Evolutionary conservation across 2,797 vertebrate species (phyloP).

Genomic region (Podargus strigoides): DNA sequence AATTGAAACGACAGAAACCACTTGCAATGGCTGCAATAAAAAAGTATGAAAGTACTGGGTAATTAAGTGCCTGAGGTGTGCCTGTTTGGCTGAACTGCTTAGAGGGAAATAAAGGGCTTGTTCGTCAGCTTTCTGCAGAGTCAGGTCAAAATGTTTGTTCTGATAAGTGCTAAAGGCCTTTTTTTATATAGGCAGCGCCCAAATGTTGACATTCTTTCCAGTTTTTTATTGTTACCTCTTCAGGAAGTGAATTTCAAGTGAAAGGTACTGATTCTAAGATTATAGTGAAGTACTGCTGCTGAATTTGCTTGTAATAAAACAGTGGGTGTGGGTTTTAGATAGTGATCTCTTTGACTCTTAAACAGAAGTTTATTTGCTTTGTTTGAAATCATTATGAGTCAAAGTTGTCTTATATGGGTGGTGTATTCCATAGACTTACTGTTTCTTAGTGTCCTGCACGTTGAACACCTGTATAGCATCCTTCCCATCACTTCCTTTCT

Average conservation of each 20-base stretch:
- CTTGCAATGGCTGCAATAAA: conserved; percentile 90
- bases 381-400: not conserved
- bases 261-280: not conserved
- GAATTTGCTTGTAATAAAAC: not conserved
- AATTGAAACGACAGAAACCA: conserved; percentile 84
- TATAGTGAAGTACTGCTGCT: not conserved
- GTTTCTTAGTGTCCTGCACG: not conserved
- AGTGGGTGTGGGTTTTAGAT: not conserved
- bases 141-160: not conserved
- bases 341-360: not conserved
- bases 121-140: not conserved
- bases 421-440: not conserved
- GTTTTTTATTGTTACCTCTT: not conserved
- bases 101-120: not conserved
- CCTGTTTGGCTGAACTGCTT: rapidly evolving
- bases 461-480: not conserved
- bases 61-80: not conserved
- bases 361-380: not conserved
- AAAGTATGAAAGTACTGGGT: conserved; percentile 75
- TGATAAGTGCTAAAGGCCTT: not conserved
- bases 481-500: not conserved
- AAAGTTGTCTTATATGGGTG: not conserved
- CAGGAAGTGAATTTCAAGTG: not conserved
- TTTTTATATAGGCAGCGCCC: not conserved
- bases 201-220: not conserved